Evolutionary conservation across 2,888 invertebrate genomes (phyloP).

Genomic region (Laspeyria flexula): DNA sequence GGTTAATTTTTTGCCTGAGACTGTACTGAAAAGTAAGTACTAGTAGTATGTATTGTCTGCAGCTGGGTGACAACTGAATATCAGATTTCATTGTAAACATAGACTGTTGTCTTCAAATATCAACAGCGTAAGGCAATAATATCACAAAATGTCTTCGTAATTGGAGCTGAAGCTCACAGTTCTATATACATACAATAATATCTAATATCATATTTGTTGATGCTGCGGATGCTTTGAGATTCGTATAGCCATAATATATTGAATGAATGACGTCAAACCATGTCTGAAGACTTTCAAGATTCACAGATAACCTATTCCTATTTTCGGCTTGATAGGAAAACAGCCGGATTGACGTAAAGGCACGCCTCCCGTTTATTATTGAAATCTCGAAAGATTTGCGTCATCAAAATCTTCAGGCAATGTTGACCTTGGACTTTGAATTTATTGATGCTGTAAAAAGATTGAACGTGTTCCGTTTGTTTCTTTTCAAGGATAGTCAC

Average conservation of each 20-base stretch:
- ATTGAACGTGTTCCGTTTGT: background rate
- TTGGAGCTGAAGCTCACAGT: background rate
- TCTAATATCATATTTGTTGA: background rate
- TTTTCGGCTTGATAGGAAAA: slow-evolving; percentile 16
- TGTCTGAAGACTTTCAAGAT: background rate
- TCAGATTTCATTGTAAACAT: background rate
- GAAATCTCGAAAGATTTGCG: slow-evolving; percentile 40
- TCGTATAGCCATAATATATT: background rate
- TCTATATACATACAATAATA: background rate
- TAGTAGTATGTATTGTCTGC: background rate
- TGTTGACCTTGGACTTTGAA: slow-evolving; percentile 36
- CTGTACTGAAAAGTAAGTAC: too few species aligned
- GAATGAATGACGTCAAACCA: background rate
- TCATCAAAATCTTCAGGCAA: slow-evolving; percentile 35
- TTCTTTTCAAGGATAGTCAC: background rate
- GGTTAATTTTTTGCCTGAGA: too few species aligned
- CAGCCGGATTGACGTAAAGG: slow-evolving; percentile 37
- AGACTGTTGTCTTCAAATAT: background rate
- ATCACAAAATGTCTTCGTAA: background rate
- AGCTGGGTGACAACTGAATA: background rate
- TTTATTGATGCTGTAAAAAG: background rate
- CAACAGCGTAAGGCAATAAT: background rate
- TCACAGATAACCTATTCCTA: slow-evolving; percentile 4
- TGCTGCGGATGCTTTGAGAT: background rate
- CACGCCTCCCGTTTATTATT: slow-evolving; percentile 49